Conservation (phyloP, 2,888 invertebrate species). For the Protophormia terraenovae region DNA sequence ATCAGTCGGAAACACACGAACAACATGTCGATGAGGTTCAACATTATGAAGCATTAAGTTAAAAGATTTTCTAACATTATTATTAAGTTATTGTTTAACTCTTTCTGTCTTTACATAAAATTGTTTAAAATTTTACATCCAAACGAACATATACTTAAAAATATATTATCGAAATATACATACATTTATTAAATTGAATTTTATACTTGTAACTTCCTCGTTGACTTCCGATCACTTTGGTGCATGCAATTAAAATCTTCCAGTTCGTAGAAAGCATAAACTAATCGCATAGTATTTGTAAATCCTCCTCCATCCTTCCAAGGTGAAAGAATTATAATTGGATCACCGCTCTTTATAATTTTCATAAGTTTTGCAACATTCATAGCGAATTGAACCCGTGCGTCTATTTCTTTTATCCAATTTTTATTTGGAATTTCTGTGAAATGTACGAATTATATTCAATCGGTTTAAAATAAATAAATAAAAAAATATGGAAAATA, state of each 20-base stretch:
- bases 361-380: conserved; percentile 90
- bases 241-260: conserved; percentile 72
- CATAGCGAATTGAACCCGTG: conserved; percentile 89
- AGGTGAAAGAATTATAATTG: conserved; percentile 96
- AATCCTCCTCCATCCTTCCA: conserved; percentile 97
- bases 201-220: conserved; percentile 18
- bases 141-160: not conserved
- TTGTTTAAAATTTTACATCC: conserved; percentile 10
- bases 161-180: not conserved
- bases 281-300: conserved; percentile 95
- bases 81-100: not conserved
- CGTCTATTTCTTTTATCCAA: conserved; percentile 94
- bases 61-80: conserved; percentile 21
- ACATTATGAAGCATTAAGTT: conserved; percentile 69
- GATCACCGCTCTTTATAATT: conserved; percentile 90
- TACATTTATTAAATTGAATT: not conserved
- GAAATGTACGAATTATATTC: not conserved
- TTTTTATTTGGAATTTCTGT: conserved; percentile 83
- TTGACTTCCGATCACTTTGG: conserved; percentile 62
- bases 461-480: not conserved
- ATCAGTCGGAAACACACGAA: conserved; percentile 29
- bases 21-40: conserved; percentile 52
- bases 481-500: not conserved
- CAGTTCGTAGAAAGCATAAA: conserved; percentile 84
- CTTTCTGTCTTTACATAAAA: not conserved